Base-by-base conservation (phyloP, 1,140 invertebrate species). In the Bombus difficillimus region DNA sequence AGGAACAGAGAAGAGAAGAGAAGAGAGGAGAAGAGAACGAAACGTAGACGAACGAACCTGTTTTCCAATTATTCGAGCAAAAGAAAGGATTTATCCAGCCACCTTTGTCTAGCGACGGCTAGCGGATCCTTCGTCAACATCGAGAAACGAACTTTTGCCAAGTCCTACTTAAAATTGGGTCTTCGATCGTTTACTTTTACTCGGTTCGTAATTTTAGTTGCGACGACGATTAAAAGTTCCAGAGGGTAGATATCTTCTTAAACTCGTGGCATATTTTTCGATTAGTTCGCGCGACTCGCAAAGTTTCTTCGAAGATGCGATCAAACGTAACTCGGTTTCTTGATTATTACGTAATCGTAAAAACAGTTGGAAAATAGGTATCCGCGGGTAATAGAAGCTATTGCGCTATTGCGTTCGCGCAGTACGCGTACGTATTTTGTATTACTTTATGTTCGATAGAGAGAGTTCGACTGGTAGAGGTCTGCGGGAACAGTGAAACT, bases 171-270 rank as follows among this genome's bases (percentile, higher is more conserved):
- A 39, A 47, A 47, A 47, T 47, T 4, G 1, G 53, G 15, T 3
- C 10, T 39, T 39, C 2, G 32, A 2, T 62, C 34, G 74, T 76
- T 76, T 62, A 39, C 53, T 76, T 47, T 47, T 47, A 18, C 15
- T 47, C 53, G 34, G 53, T 62, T 62, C 39, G 59, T 62, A 41
- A 76, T 34, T 76, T 59, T 39, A 76, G 74, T 59, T 39, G 59
- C 15, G 37, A 39, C 22, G 59, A 12, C 53, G 53, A 76, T 76
- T 76, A 62, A 76, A 76, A 76, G 47, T 59, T 76, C 6, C 13
- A 6, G 2, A 32, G 59, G 74, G 18, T 62, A 9, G 74, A 32
- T 62, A 37, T 76, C 53, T 39, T 59, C 32, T 15, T 9, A 62
- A 47, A 53, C 22, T 62, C 28, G 53, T 57, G 10, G 25, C 34